phyloP scores from a whole-genome alignment of 1,140 invertebrate species.

The Nephila pilipes region DNA sequence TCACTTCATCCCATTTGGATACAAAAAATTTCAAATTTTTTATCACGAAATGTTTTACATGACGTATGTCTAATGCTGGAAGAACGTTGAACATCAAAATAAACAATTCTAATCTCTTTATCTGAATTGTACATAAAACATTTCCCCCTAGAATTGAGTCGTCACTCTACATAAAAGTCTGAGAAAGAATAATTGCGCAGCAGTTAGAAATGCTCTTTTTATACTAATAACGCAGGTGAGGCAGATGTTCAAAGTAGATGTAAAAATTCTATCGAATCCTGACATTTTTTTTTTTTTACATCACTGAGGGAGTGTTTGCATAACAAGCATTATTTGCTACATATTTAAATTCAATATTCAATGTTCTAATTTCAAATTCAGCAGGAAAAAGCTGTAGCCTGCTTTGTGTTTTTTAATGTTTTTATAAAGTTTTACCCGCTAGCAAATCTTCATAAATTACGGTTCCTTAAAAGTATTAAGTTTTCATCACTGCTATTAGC shows the following conservation, averaged over 20 bases:
- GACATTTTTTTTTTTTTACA: not conserved
- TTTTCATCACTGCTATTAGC: no score
- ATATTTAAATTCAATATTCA: no score
- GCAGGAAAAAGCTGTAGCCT: no score
- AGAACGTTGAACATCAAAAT: not conserved
- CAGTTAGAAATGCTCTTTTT: not conserved
- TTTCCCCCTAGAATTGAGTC: not conserved
- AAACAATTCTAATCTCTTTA: not conserved
- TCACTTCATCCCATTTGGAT: no score
- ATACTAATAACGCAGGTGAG: not conserved
- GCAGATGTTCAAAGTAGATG: not conserved
- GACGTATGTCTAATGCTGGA: not conserved
- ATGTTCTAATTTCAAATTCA: no score
- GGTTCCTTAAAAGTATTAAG: no score
- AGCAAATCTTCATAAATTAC: no score
- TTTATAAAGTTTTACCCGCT: no score
- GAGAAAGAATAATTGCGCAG: not conserved
- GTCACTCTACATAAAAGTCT: not conserved
- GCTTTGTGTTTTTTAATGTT: no score
- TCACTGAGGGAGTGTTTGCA: no score
- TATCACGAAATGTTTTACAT: not conserved
- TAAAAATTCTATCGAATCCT: not conserved
- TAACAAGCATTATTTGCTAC: no score
- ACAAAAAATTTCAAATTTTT: not conserved
- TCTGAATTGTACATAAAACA: not conserved